These are phyloP conservation scores for Drosophila watanabei DNA, from an alignment of 1,140 invertebrate genomes.

Conservation along the genomic window DNA sequence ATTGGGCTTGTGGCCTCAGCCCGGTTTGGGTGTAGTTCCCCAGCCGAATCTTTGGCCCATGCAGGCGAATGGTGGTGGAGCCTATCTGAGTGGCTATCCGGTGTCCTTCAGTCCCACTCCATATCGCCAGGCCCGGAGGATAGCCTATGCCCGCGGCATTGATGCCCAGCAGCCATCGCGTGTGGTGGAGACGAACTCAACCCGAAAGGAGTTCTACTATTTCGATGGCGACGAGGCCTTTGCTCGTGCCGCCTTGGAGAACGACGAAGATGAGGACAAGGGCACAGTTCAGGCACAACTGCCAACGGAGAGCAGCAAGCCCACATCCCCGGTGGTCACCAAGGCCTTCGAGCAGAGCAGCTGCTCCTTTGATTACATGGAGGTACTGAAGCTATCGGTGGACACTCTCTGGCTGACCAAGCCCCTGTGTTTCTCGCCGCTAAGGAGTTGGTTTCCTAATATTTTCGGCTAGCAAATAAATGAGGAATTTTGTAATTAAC, in stretches of 20 bases:
- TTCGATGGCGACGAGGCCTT: conserved; percentile 81
- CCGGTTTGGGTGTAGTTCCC: neutral
- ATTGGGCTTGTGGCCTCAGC: conserved; percentile 12
- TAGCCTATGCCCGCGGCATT: conserved; percentile 58
- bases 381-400: conserved; percentile 74
- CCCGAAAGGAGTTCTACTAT: conserved; percentile 80
- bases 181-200: conserved; percentile 78
- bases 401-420: conserved; percentile 82
- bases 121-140: conserved; percentile 60
- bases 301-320: neutral
- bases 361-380: conserved; percentile 75
- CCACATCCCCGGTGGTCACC: conserved; percentile 19
- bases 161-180: conserved; percentile 66
- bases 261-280: conserved; percentile 41
- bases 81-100: conserved; percentile 45
- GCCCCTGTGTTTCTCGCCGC: conserved; percentile 72
- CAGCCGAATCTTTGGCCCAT: conserved; percentile 38
- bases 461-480: conserved; percentile 63
- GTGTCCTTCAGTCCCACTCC: conserved; percentile 52
- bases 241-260: conserved; percentile 61
- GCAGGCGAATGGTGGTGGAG: conserved; percentile 3
- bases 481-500: neutral
- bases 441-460: conserved; percentile 77
- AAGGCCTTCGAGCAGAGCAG: conserved; percentile 69
- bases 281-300: neutral